phyloP scores from a whole-genome alignment of 1,140 invertebrate genomes.

The Luehdorfia chinensis region DNA sequence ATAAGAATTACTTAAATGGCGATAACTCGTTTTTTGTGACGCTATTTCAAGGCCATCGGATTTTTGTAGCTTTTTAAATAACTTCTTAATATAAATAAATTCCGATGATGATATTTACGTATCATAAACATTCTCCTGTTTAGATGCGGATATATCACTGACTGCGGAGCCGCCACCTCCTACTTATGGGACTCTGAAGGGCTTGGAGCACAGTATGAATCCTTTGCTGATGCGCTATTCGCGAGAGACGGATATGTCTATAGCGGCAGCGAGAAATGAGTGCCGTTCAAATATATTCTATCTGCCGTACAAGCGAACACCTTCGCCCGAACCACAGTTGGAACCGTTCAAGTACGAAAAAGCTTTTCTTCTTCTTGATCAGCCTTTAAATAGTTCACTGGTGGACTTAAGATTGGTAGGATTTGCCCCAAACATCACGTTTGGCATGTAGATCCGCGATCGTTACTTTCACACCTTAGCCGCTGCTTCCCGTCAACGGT shows the following conservation, averaged over 20 bases:
- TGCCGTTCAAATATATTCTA: slow-evolving; percentile 66
- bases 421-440: too few relatives aligned
- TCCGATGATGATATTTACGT: background rate
- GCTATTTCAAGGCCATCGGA: background rate
- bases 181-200: slow-evolving; percentile 87
- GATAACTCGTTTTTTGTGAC: slow-evolving; percentile 8
- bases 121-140: background rate
- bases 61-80: too few relatives aligned
- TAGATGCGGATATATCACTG: slow-evolving; percentile 62
- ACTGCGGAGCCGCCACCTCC: slow-evolving; percentile 79
- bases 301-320: slow-evolving; percentile 54
- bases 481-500: too few relatives aligned
- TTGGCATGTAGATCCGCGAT: too few relatives aligned
- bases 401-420: background rate
- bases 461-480: too few relatives aligned
- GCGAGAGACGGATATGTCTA: slow-evolving; percentile 91
- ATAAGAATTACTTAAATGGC: slow-evolving; percentile 13
- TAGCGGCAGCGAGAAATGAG: slow-evolving; percentile 88
- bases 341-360: slow-evolving; percentile 79
- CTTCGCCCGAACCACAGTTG: slow-evolving; percentile 71
- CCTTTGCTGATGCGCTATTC: slow-evolving; percentile 93
- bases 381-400: too few relatives aligned
- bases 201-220: slow-evolving; percentile 93
- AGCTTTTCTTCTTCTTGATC: background rate
- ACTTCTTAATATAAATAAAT: background rate